phyloP scores from a whole-genome alignment of 2,888 invertebrate genomes.

The Cataglyphis livida region DNA sequence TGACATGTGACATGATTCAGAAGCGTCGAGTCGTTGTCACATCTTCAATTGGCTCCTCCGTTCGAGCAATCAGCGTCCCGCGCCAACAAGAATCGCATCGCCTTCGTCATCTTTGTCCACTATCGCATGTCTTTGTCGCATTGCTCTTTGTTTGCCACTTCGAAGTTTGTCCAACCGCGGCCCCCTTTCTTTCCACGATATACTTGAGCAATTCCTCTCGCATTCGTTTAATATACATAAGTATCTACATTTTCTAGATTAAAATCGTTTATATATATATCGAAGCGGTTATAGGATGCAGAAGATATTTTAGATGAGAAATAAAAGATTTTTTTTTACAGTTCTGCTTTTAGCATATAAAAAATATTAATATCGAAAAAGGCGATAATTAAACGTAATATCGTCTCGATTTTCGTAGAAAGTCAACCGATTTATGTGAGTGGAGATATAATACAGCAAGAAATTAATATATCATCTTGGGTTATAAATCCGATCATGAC shows the following conservation, averaged over 20 bases:
- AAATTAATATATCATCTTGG: background rate
- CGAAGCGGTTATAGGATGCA: background rate
- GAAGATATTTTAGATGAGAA: background rate
- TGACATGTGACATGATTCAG: slow-evolving; percentile 85
- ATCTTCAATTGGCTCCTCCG: slow-evolving; percentile 84
- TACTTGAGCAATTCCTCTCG: slow-evolving; percentile 15
- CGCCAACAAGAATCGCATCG: slow-evolving; percentile 70
- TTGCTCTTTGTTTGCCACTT: slow-evolving; percentile 42
- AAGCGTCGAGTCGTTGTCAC: slow-evolving; percentile 84
- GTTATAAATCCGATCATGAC: background rate
- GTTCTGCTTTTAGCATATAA: background rate
- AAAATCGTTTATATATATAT: background rate
- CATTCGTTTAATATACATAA: background rate
- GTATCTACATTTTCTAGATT: background rate
- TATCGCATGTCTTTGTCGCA: slow-evolving; percentile 24
- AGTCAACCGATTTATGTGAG: background rate
- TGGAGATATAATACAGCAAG: too few species aligned
- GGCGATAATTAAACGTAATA: background rate
- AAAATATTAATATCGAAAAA: background rate
- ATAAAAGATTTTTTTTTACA: background rate
- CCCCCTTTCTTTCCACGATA: slow-evolving; percentile 60
- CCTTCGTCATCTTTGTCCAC: slow-evolving; percentile 54
- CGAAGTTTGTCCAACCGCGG: slow-evolving; percentile 12
- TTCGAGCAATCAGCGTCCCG: slow-evolving; percentile 79
- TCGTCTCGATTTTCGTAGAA: background rate